These are phyloP conservation scores for Parapsyche elsis DNA, from an alignment of 1,140 invertebrate genomes.

Conservation along the genomic window DNA sequence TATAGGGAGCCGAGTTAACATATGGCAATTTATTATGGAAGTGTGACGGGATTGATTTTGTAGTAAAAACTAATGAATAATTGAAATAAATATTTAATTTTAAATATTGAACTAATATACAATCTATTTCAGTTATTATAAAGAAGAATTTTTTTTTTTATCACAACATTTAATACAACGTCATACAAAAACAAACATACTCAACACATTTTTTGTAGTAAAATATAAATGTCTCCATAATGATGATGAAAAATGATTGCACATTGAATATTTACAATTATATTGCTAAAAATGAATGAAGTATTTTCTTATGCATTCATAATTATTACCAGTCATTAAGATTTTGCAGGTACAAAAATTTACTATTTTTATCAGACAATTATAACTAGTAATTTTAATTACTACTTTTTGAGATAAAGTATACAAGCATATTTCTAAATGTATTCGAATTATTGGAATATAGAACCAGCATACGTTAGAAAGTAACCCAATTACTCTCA, in stretches of 20 bases:
- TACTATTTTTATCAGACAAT: neutral
- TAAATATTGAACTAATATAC: conserved; percentile 26
- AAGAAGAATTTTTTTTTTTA: conserved; percentile 13
- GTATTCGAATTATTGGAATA: too few species aligned
- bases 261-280: conserved; percentile 36
- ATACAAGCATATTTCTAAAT: too few species aligned
- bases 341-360: conserved; percentile 8
- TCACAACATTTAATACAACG: conserved; percentile 35
- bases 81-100: conserved; percentile 28
- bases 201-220: conserved; percentile 27
- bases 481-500: too few species aligned
- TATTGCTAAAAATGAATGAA: conserved; percentile 11
- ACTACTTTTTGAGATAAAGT: too few species aligned
- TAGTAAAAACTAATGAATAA: neutral
- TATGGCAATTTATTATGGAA: too few species aligned
- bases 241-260: conserved; percentile 13
- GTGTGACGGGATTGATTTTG: neutral
- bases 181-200: conserved; percentile 34
- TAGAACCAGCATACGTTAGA: too few species aligned
- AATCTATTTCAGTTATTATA: conserved; percentile 21
- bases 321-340: conserved; percentile 6
- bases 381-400: too few species aligned
- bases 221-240: conserved; percentile 29
- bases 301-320: neutral
- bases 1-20: too few species aligned